Base-by-base conservation (phyloP, 1,140 invertebrate species). In the Pachypeltis micranthus region DNA sequence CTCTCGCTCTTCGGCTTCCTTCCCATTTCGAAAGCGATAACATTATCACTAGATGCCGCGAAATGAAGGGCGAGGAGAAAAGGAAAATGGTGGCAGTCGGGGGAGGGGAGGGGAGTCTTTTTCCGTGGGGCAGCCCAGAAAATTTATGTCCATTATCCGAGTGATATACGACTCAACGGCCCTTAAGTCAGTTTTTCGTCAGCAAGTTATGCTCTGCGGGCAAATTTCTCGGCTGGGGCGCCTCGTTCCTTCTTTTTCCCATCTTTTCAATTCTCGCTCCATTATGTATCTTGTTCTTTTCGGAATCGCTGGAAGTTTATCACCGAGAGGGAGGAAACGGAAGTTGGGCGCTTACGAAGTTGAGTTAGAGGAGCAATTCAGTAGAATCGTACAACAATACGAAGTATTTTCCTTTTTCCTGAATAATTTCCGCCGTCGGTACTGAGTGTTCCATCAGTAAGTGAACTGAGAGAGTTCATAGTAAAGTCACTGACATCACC, bases 111-210 rank as follows among this genome's bases (percentile, higher is more conserved):
- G 28, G 57, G 26, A 25, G n/a, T 28, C n/a, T 14, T 31, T 59
- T 31, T 23, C 57, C 26, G 27, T n/a, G 26, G 26, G 14, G 19
- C 16, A n/a, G n/a, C 28, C 57, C 27, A 59, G 57, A 59, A 59
- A 59, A 59, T 59, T 59, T 59, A 59, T 59, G 57, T 59, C 57
- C 29, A 59, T 59, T 59, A 59, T 59, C 57, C 57, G 57, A 27
- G 57, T 59, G 57, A 59, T 59, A 59, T 59, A 59, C 29, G 57
- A 31, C 47, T n/a, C 10, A 27, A 26, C n/a, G 26, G n/a, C 57
- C 57, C 57, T 59, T 59, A 59, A 59, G 57, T 59, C 57, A 59
- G 57, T 59, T 59, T 59, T 59, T 59, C 57, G 57, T 59, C 57
- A 59, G 57, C 57, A 59, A 59, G 57, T 59, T 59, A 59, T 59